Percentiles rank a stretch among this genome's conserved stretches.
Conservation (phyloP, 2,888 invertebrate species). For the Hyalella azteca region DNA sequence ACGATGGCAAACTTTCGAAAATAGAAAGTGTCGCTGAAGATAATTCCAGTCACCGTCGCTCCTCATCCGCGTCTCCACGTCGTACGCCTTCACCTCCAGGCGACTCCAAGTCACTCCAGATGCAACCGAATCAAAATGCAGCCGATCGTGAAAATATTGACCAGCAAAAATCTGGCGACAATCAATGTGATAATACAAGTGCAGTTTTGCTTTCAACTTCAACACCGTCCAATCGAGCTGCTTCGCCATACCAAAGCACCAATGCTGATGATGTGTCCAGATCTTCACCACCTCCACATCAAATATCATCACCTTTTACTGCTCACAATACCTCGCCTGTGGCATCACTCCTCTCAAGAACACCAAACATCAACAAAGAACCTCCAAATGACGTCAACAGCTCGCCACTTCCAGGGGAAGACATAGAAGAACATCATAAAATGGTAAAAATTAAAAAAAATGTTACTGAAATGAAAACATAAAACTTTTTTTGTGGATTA, state of each 20-base stretch:
- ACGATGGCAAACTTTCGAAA: neutral
- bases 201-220: neutral
- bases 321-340: neutral
- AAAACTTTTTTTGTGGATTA: too few relatives aligned
- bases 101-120: constrained; percentile 5
- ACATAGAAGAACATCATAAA: constrained; percentile 13
- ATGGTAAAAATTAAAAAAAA: too few relatives aligned
- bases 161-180: neutral
- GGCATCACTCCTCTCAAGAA: neutral
- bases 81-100: neutral
- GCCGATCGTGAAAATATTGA: neutral
- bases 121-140: constrained; percentile 12
- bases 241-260: neutral
- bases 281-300: neutral
- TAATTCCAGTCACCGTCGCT: neutral
- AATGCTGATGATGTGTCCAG: neutral
- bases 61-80: neutral
- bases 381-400: neutral
- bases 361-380: neutral
- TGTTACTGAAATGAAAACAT: too few relatives aligned
- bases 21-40: too few relatives aligned
- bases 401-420: neutral
- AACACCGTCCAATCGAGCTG: neutral
- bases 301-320: neutral
- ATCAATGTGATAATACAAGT: neutral